These are phyloP conservation scores for Galaxias olidus DNA, from an alignment of 2,797 vertebrate genomes.

Conservation along the genomic window DNA sequence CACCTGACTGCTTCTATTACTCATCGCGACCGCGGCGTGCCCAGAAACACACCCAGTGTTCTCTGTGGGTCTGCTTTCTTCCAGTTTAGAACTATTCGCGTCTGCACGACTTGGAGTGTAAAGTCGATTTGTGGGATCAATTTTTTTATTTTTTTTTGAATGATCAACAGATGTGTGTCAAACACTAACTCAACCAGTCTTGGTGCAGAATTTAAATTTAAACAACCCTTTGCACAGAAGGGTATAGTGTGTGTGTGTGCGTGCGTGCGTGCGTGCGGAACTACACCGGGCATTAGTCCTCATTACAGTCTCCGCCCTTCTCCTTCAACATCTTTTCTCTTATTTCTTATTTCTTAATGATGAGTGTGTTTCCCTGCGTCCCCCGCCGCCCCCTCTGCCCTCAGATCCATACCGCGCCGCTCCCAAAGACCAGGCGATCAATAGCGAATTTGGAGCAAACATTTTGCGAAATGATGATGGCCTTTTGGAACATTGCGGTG, in stretches of 20 bases:
- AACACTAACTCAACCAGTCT: constrained; percentile 11
- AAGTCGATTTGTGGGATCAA: no score
- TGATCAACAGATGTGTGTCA: constrained; percentile 16
- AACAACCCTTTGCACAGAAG: constrained; percentile 8
- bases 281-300: constrained; percentile 20
- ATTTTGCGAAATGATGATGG: constrained; percentile 50
- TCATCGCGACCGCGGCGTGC: no score
- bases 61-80: no score
- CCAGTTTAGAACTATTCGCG: constrained; percentile 18
- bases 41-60: no score
- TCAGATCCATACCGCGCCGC: constrained; percentile 35
- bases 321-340: constrained; percentile 31
- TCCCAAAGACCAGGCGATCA: constrained; percentile 37
- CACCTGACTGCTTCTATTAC: no score
- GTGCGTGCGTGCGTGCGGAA: not conserved
- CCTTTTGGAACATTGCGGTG: constrained; percentile 25
- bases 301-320: constrained; percentile 46
- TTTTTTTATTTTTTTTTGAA: no score
- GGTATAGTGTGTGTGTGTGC: no score
- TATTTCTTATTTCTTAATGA: constrained; percentile 49
- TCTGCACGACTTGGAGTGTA: not conserved
- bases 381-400: constrained; percentile 23
- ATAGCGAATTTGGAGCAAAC: constrained; percentile 53
- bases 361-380: constrained; percentile 47
- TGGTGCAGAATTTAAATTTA: constrained; percentile 17